phyloP scores from a whole-genome alignment of 64 coral and sea anemone genomes.

The Stylophora pistillata region DNA sequence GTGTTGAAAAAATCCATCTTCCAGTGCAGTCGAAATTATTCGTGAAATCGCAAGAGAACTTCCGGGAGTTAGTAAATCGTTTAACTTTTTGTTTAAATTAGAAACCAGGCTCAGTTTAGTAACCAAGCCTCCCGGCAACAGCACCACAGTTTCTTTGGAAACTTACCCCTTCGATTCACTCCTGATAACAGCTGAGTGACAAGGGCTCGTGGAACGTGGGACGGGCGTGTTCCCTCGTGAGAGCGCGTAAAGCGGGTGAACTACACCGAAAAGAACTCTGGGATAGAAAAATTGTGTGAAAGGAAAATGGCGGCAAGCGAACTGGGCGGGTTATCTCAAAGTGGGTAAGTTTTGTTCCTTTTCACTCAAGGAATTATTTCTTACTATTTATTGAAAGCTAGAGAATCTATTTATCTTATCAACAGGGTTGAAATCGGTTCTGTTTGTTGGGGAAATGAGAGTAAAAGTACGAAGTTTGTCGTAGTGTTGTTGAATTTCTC shows the following conservation, averaged over 20 bases:
- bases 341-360: slow-evolving; percentile 3
- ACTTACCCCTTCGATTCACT: too few relatives aligned
- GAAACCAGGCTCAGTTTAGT: too few relatives aligned
- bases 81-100: too few relatives aligned
- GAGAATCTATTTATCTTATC: background rate
- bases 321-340: background rate
- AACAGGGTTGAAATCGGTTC: background rate
- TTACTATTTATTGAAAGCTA: too few relatives aligned
- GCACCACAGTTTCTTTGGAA: too few relatives aligned
- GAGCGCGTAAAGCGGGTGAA: background rate
- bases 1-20: background rate
- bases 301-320: slow-evolving; percentile 32
- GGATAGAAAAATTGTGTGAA: too few relatives aligned
- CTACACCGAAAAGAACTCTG: background rate
- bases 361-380: background rate
- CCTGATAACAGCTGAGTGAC: too few relatives aligned
- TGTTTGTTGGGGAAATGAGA: background rate
- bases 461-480: too few relatives aligned
- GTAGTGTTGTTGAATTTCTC: too few relatives aligned
- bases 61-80: too few relatives aligned
- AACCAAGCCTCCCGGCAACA: too few relatives aligned
- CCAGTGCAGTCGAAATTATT: background rate
- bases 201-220: background rate
- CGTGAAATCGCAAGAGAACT: background rate
- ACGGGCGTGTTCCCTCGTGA: background rate